Percentiles rank a stretch among this genome's conserved stretches.
These are phyloP conservation scores for Pseudococcus jackbeardsleyi DNA, from an alignment of 2,888 invertebrate genomes.

Conservation along the genomic window DNA sequence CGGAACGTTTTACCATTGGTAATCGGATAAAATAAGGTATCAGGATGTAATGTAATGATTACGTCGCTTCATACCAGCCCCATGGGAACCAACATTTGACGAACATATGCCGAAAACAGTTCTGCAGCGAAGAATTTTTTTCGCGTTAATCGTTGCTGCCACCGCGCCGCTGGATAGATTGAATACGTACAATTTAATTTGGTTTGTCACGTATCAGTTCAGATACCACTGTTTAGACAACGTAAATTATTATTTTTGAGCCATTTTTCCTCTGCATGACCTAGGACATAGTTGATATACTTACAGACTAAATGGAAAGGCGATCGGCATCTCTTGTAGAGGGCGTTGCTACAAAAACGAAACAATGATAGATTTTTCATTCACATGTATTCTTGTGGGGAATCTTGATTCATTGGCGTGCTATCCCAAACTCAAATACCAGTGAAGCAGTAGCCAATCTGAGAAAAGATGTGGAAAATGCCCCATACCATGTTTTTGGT, in stretches of 20 bases:
- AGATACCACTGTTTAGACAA: slow-evolving; percentile 17
- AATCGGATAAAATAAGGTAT: slow-evolving; percentile 54
- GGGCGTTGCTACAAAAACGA: too few species aligned
- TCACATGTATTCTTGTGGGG: too few species aligned
- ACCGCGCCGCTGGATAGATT: not conserved
- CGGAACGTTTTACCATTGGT: slow-evolving; percentile 31
- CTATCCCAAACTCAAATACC: not conserved
- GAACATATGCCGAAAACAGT: slow-evolving; percentile 46
- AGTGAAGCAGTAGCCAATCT: not conserved
- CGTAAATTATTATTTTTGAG: slow-evolving; percentile 12
- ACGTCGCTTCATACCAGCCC: slow-evolving; percentile 50
- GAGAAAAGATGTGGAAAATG: not conserved
- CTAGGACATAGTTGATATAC: too few species aligned
- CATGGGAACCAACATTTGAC: slow-evolving; percentile 51
- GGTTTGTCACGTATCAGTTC: slow-evolving; percentile 32
- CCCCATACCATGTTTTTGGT: not conserved
- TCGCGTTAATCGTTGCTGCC: slow-evolving; percentile 34
- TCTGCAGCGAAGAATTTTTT: slow-evolving; percentile 31
- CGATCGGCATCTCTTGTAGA: too few species aligned
- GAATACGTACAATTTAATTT: slow-evolving; percentile 20
- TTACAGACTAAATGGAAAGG: too few species aligned
- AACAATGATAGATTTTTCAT: too few species aligned
- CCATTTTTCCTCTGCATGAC: too few species aligned
- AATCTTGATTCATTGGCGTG: too few species aligned
- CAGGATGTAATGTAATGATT: slow-evolving; percentile 54